A percentile compares a stretch with the other conserved stretches of the same genome.
Evolutionary conservation across 1,140 invertebrate genomes (phyloP).

Genomic region (Bilobella aurantiaca): DNA sequence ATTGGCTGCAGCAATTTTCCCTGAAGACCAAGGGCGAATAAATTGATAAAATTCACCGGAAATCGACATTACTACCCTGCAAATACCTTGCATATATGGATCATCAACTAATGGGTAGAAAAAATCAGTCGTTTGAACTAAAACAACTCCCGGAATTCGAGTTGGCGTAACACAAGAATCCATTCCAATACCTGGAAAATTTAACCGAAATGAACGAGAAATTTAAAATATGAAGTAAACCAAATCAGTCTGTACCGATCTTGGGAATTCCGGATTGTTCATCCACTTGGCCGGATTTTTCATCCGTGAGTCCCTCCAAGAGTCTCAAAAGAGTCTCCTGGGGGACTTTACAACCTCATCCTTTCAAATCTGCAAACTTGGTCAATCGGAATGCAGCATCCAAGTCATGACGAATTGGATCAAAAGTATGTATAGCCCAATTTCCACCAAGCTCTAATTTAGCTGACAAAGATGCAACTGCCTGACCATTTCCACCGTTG

Average conservation of each 20-base stretch:
- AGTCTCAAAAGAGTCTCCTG: conserved; percentile 82
- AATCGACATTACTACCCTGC: background rate
- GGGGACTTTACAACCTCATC: conserved; percentile 71
- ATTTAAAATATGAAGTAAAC: background rate
- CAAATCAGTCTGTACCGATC: conserved; percentile 53
- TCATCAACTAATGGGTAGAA: conserved; percentile 98
- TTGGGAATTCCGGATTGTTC: conserved; percentile 67
- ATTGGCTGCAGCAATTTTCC: conserved; percentile 95
- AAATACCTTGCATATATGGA: conserved; percentile 90
- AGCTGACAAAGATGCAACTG: conserved; percentile 2
- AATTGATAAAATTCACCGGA: conserved; percentile 29
- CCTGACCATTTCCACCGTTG: background rate
- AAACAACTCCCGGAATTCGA: conserved; percentile 79
- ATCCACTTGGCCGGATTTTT: conserved; percentile 53
- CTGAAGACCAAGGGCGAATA: conserved; percentile 40
- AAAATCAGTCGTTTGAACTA: conserved; percentile 97
- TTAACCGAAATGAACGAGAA: background rate
- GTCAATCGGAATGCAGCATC: conserved; percentile 88
- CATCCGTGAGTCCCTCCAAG: conserved; percentile 86
- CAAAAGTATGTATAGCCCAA: conserved; percentile 62
- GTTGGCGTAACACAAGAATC: conserved; percentile 81
- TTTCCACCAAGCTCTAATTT: conserved; percentile 64
- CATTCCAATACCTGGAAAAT: conserved; percentile 68
- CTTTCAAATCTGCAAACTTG: conserved; percentile 93
- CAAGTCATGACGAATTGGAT: conserved; percentile 88